A percentile compares a stretch with the other conserved stretches of the same genome.
Conservation (phyloP, 2,888 invertebrate species). For the Apocheima hispidaria region DNA sequence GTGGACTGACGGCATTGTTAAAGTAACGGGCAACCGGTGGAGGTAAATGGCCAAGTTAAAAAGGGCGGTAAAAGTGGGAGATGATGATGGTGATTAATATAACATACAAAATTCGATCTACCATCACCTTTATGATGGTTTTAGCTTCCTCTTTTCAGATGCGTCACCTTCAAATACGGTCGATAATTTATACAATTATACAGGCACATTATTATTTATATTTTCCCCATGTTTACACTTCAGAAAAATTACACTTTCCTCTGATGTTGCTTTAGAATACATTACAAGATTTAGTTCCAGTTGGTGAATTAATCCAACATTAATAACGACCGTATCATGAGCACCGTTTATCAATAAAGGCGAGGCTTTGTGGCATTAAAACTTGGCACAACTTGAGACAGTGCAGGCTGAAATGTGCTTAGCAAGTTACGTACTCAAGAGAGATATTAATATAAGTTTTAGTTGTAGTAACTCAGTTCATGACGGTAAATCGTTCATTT, state of each 20-base stretch:
- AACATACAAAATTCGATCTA: not conserved
- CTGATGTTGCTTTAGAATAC: not conserved
- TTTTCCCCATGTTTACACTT: conserved; percentile 19
- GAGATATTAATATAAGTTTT: conserved; percentile 48
- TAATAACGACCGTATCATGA: conserved; percentile 40
- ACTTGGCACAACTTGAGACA: conserved; percentile 48
- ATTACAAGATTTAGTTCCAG: conserved; percentile 4
- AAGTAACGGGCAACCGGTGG: too few relatives aligned
- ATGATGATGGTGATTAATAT: too few relatives aligned
- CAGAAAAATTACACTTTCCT: not conserved
- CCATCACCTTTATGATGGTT: conserved; percentile 51
- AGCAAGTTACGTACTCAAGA: conserved; percentile 45
- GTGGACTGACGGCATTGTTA: too few relatives aligned
- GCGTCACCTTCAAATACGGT: conserved; percentile 48
- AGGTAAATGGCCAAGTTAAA: too few relatives aligned
- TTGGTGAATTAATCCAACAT: conserved; percentile 29
- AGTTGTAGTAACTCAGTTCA: conserved; percentile 40
- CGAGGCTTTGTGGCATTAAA: conserved; percentile 48
- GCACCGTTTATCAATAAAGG: conserved; percentile 47
- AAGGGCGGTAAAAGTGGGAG: too few relatives aligned
- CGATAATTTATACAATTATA: conserved; percentile 52
- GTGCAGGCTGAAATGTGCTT: conserved; percentile 46
- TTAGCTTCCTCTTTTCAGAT: conserved; percentile 52
- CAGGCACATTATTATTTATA: conserved; percentile 32
- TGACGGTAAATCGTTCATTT: conserved; percentile 42